Base-by-base conservation (phyloP, 2,888 invertebrate genomes). In the Scaptomyza tumidula region DNA sequence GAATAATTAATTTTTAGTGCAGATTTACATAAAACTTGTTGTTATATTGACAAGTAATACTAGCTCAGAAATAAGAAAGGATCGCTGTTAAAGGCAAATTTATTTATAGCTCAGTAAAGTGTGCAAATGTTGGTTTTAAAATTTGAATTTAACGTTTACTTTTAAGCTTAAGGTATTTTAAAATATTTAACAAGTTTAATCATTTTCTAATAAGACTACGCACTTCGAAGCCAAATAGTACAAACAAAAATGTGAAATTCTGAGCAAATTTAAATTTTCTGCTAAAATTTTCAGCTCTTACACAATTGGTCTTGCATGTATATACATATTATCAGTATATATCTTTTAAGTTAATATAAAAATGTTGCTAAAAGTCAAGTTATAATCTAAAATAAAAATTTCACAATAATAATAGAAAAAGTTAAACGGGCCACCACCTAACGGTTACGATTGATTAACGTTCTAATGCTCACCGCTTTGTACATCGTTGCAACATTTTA, bases 401-500 rank as follows among this genome's bases (percentile, higher is more conserved):
- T 56, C 29, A 62, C 48, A 57, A 46, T 44, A 64, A 70, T 67
- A 35, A 48, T 39, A 58, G 48, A 69, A 44, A 44, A 53, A 78
- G 63, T 73, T 71, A 68, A 53, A 75, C 66, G 58, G 69, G 62
- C 86, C 86, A 88, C 89, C 86, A 86, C 90, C 86, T 60, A 69
- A 72, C 58, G 37, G 58, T 75, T 68, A 73, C 69, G 39, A 72
- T 39, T 53, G 64, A 27, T 61, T 66, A 33, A 48, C 49, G 68
- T 72, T 54, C n/a, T 50, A 52, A 52, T 77, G 64, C 35, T 58
- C 52, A 67, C 66, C 69, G 53, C 54, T 68, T 68, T 71, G 49
- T 68, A 58, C 50, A 61, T 69, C 59, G 53, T 82, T 80, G 87
- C 86, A 88, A 78, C 90, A 84, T 85, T 88, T 89, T 84, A 89